These are phyloP conservation scores for Euzetes globulus DNA, from an alignment of 2,888 invertebrate genomes.

Conservation along the genomic window DNA sequence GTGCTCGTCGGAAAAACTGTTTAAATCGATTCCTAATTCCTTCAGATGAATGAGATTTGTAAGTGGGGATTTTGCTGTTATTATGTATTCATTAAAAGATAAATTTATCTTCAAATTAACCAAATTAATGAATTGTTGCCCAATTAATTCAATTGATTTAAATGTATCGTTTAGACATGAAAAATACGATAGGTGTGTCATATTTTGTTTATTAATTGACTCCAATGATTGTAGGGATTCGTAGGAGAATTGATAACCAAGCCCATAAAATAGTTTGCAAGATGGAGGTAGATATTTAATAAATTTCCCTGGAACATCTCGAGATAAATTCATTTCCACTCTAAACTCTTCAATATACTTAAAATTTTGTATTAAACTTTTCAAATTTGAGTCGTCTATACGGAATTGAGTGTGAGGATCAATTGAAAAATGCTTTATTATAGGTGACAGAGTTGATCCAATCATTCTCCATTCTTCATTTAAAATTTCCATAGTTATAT, in stretches of 20 bases:
- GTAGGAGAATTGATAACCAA: not conserved
- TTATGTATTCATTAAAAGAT: not conserved
- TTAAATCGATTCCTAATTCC: not conserved
- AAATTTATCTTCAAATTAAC: not conserved
- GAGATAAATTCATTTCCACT: not conserved
- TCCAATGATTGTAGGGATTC: not conserved
- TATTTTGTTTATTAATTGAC: not conserved
- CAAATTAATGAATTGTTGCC: not conserved
- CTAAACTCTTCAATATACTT: not conserved
- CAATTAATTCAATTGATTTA: not conserved
- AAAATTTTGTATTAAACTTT: not conserved
- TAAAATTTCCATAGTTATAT: too few relatives aligned
- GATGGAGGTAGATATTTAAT: not conserved
- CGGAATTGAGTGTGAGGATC: not conserved
- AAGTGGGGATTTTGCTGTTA: not conserved
- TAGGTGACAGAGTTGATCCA: not conserved
- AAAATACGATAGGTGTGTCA: not conserved
- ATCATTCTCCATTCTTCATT: not conserved
- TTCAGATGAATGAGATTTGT: not conserved
- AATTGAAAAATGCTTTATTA: not conserved
- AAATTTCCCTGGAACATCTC: not conserved
- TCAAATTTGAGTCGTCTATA: not conserved
- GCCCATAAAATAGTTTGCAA: slow-evolving; percentile 4
- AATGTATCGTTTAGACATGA: not conserved
- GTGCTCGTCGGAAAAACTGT: not conserved